Conservation (phyloP, 2,797 vertebrate species). For the Semaprochilodus insignis region DNA sequence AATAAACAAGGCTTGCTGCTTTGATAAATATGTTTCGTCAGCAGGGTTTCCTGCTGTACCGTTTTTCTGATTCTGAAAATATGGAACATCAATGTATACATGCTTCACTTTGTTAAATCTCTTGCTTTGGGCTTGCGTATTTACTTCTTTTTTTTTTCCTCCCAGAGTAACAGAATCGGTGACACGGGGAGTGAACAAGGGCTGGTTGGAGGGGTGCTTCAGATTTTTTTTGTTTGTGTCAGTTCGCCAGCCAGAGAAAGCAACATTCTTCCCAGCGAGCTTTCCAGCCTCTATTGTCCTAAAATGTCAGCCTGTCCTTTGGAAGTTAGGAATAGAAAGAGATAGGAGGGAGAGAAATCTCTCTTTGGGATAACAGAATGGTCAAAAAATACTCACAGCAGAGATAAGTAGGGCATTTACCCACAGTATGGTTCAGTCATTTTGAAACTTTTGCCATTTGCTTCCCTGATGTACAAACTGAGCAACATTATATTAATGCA, state of each 20-base stretch:
- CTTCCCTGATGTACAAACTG: not conserved
- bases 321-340: not conserved
- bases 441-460: not conserved
- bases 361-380: not conserved
- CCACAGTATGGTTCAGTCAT: not conserved
- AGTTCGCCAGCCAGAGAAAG: not conserved
- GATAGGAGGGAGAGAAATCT: not conserved
- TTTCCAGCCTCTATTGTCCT: not conserved
- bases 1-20: conserved; percentile 2
- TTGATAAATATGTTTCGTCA: conserved; percentile 15
- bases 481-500: not conserved
- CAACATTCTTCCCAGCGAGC: not conserved
- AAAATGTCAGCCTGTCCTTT: conserved; percentile 15
- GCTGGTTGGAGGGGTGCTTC: not conserved
- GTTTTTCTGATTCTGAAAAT: conserved; percentile 13
- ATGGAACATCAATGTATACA: not conserved
- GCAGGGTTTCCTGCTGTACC: not conserved
- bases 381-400: not conserved
- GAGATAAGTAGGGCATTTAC: not conserved
- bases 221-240: not conserved
- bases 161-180: not conserved
- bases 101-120: not conserved
- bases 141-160: not conserved
- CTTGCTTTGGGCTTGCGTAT: not conserved
- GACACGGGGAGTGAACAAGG: not conserved